Base-by-base conservation (phyloP, 1,140 invertebrate species). In the Lordiphosa collinella region DNA sequence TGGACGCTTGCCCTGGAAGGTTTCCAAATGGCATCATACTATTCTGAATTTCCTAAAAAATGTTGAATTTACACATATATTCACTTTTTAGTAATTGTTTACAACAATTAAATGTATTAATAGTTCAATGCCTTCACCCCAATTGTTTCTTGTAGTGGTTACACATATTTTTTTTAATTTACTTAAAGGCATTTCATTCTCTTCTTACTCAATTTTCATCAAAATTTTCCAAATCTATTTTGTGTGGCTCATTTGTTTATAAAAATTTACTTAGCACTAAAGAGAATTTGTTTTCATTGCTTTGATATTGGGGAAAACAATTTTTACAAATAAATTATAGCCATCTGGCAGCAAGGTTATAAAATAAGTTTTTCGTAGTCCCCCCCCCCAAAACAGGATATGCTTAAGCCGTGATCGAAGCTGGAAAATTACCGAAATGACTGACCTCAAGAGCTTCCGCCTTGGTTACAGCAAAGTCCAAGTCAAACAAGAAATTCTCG, bases 141-240 rank as follows among this genome's bases (percentile, higher is more conserved):
- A 25, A 4, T 25, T 25, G 22, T 4, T 25, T 6, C 22, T 25
- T 25, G 3, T 25, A 7, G 5, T 25, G 22, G 22, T 25, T 25
- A 25, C 22, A 25, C 22, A 25, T 25, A 7, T 25, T 25, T 25
- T 25, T 25, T 25, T 25, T 7, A 25, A 25, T 25, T 25, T 25
- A 25, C 22, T 25, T 25, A 25, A 25, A 25, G 22, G 22, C 22
- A 6, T 25, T 25, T 25, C 22, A 25, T 25, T 6, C 6, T 7
- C 6, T 1, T 25, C 22, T 25, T 7, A 7, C 22, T 25, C 22
- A 25, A 25, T 25, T 25, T 25, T 25, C 22, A 25, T 25, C 9
- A 25, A 63, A 38, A 63, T 63, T 63, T 53, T 63, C 41, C 40
- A 32, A 44, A 52, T 63, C 22, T 7, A 25, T 52, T 60, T 49